Percentiles rank a stretch among this genome's conserved stretches.
These are phyloP conservation scores for Psittacara wagleri DNA, from an alignment of 2,113 vertebrate species.

Conservation along the genomic window DNA sequence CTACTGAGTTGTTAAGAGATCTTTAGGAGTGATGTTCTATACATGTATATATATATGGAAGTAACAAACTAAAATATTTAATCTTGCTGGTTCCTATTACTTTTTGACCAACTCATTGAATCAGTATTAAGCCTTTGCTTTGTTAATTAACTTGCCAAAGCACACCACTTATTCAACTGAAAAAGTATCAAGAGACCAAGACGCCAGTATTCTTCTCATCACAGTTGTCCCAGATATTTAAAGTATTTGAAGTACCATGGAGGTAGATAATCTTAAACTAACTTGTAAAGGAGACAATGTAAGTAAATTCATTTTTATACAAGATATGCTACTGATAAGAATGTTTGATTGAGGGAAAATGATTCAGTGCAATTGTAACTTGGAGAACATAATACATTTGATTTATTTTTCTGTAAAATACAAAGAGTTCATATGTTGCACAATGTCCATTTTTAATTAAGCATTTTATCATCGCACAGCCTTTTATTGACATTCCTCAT, in stretches of 20 bases:
- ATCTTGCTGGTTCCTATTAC: not conserved
- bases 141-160: not conserved
- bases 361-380: slow-evolving; percentile 16
- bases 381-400: not conserved
- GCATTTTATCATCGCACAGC: slow-evolving; percentile 48
- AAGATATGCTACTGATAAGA: slow-evolving; percentile 4
- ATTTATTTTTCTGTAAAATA: slow-evolving; percentile 23
- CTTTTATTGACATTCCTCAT: slow-evolving; percentile 67
- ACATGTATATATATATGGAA: not conserved
- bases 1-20: not conserved
- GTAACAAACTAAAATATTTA: not conserved
- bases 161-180: not conserved
- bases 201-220: not conserved
- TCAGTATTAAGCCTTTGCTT: not conserved
- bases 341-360: not conserved
- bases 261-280: not conserved
- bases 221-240: not conserved
- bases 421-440: slow-evolving; percentile 48
- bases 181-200: not conserved
- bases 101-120: not conserved
- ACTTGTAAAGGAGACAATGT: not conserved
- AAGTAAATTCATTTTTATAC: not conserved
- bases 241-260: not conserved
- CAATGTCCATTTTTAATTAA: slow-evolving; percentile 73
- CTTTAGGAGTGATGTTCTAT: not conserved